These are phyloP conservation scores for Chloroclysta siterata DNA, from an alignment of 2,888 invertebrate genomes.

Conservation along the genomic window DNA sequence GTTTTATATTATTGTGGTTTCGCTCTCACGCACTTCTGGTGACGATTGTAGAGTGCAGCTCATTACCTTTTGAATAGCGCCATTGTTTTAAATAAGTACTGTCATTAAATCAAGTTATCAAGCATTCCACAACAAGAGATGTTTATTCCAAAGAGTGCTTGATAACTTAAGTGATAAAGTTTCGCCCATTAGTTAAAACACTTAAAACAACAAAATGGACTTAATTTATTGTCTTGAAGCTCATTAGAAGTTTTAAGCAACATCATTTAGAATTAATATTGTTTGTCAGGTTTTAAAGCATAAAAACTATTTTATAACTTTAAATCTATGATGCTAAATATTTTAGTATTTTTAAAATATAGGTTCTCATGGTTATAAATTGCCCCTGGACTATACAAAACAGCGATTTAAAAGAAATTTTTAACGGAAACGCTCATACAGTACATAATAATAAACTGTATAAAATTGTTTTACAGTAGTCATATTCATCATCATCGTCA, in stretches of 20 bases:
- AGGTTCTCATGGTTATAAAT: too few species aligned
- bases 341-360: too few species aligned
- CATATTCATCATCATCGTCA: too few species aligned
- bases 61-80: not conserved
- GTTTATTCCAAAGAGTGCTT: conserved; percentile 3
- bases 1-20: not conserved
- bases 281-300: too few species aligned
- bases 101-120: conserved; percentile 19
- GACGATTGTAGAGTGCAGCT: not conserved
- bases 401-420: too few species aligned
- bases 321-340: too few species aligned
- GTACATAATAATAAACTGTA: too few species aligned
- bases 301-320: too few species aligned
- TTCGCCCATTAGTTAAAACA: conserved; percentile 30
- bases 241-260: conserved; percentile 35
- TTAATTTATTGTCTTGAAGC: conserved; percentile 37
- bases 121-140: conserved; percentile 19
- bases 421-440: too few species aligned
- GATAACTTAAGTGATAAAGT: conserved; percentile 4
- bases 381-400: too few species aligned
- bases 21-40: not conserved
- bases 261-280: conserved; percentile 30
- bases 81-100: conserved; percentile 17
- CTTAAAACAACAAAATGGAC: conserved; percentile 32
- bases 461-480: too few species aligned